Conservation (phyloP, 2,797 vertebrate species). For the Trachops cirrhosus region DNA sequence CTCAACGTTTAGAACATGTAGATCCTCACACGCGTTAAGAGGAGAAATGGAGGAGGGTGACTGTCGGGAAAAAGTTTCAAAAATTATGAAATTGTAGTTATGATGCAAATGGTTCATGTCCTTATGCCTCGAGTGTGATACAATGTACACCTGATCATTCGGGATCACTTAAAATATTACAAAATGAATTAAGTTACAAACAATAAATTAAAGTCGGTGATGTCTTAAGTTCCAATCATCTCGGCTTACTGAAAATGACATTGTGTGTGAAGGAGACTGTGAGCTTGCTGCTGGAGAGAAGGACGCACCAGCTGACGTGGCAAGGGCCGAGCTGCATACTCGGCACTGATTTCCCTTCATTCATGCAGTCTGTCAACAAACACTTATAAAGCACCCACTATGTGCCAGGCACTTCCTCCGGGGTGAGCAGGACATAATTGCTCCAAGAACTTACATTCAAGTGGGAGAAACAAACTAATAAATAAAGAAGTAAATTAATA, state of each 20-base stretch:
- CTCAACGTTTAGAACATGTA: background rate
- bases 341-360: background rate
- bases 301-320: background rate
- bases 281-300: background rate
- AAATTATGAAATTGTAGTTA: constrained; percentile 18
- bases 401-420: background rate
- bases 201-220: constrained; percentile 2
- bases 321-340: background rate
- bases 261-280: background rate
- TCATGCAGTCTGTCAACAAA: background rate
- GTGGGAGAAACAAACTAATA: background rate
- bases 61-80: background rate
- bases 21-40: background rate
- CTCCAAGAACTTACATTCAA: background rate
- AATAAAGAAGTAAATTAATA: background rate
- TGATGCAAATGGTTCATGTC: background rate
- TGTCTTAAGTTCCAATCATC: constrained; percentile 34
- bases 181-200: constrained; percentile 27
- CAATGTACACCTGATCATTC: background rate
- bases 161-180: constrained; percentile 3
- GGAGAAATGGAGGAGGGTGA: background rate
- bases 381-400: background rate
- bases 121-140: background rate
- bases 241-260: constrained; percentile 6
- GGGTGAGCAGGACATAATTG: background rate